Evolutionary conservation across 1,140 invertebrate genomes (phyloP), one percentile per base, ranked within the genome.

Genomic region (Solenopsis fugax): DNA sequence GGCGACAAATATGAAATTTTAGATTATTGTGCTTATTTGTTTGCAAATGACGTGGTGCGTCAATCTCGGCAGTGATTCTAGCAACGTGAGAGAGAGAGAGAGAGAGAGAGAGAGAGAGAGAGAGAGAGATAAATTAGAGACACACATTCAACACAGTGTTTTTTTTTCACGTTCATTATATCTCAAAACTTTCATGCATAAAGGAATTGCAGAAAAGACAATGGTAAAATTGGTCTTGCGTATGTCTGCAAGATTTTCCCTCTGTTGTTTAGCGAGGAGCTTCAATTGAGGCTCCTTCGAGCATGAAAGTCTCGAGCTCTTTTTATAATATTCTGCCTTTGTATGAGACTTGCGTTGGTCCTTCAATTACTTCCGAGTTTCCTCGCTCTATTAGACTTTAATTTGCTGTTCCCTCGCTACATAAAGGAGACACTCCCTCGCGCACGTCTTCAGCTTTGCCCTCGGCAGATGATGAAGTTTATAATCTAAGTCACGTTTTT

Each of bases 311-410:
- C 65, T 58, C 45, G 50, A 71, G 60, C 77, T 64, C 76, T 60
- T 90, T 89, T 90, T 89, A 89, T 89, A 89, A 90, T 73, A 88
- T 81, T 89, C 72, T 48, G 50, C 54, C 86, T 89, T 87, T 88
- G 85, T 88, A 64, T 54, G 50, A 52, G 34, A 65, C 65, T 69
- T 75, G 24, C 81, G 71, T 45, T 56, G 45, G 41, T 34, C 64
- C 72, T 82, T 87, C 89, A 90, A 90, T 90, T 90, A 90, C 86
- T 84, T 60, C 54, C 69, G 76, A 87, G 85, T 82, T 84, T 48
- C 77, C 45, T 85, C 56, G 71, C 75, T 89, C 89, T 90, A 89
- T 90, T 90, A 89, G 72, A 87, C 56, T 87, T 90, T 87, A 90
- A 87, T 75, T 89, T 69, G 77, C 60, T 76, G 64, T 89, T 89